These are phyloP conservation scores for Criorhina ranunculi DNA, from an alignment of 2,888 invertebrate genomes.

Conservation along the genomic window DNA sequence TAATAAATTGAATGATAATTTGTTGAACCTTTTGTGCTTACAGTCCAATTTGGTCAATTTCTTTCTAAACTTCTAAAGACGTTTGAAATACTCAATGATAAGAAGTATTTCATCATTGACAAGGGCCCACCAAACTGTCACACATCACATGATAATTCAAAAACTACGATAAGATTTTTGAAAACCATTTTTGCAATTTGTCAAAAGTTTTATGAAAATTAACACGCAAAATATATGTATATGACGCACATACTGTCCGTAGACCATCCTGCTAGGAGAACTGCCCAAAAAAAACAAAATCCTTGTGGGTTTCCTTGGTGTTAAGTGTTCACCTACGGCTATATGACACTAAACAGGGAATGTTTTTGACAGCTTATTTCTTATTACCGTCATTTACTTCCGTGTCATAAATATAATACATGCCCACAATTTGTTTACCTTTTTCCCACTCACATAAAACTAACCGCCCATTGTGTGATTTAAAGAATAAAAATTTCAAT, in stretches of 20 bases:
- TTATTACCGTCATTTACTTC: too few species aligned
- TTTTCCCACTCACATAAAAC: neutral
- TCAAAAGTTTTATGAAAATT: neutral
- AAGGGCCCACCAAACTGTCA: neutral
- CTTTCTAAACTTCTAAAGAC: neutral
- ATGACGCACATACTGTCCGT: too few species aligned
- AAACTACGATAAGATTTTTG: too few species aligned
- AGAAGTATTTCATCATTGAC: constrained; percentile 10
- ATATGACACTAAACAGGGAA: too few species aligned
- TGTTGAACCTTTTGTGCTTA: constrained; percentile 11
- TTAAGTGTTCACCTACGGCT: too few species aligned
- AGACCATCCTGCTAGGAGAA: too few species aligned
- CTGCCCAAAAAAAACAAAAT: too few species aligned
- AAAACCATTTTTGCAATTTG: neutral
- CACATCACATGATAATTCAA: neutral
- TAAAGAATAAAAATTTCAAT: constrained; percentile 6
- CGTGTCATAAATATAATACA: too few species aligned
- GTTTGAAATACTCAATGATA: neutral
- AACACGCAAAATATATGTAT: too few species aligned
- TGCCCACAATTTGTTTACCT: neutral
- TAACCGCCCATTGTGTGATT: constrained; percentile 15
- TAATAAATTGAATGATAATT: neutral
- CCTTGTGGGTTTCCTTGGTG: too few species aligned
- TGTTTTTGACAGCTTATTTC: too few species aligned
- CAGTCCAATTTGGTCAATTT: constrained; percentile 4